Conservation (phyloP, 2,113 vertebrate genomes). For the Ondatra zibethicus region DNA sequence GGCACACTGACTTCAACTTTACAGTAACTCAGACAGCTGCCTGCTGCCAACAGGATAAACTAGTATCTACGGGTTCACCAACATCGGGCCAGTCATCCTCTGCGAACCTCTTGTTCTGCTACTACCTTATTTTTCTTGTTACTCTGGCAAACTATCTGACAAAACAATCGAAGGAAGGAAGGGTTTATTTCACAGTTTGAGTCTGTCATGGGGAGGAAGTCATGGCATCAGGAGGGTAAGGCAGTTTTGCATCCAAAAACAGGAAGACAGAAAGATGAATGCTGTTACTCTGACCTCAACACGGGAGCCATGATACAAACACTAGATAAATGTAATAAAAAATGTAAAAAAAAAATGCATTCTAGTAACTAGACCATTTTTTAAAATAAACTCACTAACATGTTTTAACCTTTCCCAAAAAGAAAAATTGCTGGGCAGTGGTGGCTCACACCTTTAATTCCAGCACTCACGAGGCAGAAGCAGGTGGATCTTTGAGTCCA, state of each 20-base stretch:
- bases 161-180: not conserved
- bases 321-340: not conserved
- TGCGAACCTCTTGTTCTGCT: not conserved
- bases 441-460: not conserved
- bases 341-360: not conserved
- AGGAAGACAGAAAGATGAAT: not conserved
- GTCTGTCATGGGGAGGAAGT: not conserved
- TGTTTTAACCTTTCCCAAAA: conserved; percentile 4
- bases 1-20: not conserved
- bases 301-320: not conserved
- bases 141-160: not conserved
- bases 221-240: not conserved
- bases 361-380: not conserved
- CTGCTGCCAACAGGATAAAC: not conserved
- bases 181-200: not conserved
- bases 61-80: not conserved
- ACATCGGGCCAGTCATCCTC: not conserved
- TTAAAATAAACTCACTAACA: conserved; percentile 5
- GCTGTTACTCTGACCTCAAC: not conserved
- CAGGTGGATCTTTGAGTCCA: not conserved
- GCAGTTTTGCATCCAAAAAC: not conserved
- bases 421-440: not conserved
- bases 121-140: not conserved
- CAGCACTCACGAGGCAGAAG: not conserved
- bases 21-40: not conserved